Conservation (phyloP, 2,888 invertebrate species). For the Meandrusa payeni region DNA sequence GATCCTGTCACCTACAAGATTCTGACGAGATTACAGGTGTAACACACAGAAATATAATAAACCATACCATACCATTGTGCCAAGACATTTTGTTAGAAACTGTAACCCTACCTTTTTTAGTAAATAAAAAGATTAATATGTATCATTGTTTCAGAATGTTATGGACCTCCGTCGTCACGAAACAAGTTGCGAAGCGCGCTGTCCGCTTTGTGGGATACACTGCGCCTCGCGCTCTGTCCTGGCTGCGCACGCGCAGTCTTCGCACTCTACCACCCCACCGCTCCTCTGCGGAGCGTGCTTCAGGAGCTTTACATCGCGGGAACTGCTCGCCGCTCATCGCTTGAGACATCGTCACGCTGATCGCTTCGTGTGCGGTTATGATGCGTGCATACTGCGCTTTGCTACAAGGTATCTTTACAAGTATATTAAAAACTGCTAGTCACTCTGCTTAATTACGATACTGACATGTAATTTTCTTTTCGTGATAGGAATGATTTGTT, state of each 20-base stretch:
- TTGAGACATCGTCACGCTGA: conserved; percentile 54
- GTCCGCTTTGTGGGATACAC: conserved; percentile 28
- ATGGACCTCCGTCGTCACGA: conserved; percentile 42
- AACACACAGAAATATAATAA: too few relatives aligned
- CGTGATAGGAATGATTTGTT: conserved; percentile 45
- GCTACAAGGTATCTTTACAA: conserved; percentile 49
- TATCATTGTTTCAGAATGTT: conserved; percentile 29
- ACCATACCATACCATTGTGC: too few relatives aligned
- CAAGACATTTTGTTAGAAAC: too few relatives aligned
- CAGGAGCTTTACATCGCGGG: conserved; percentile 34
- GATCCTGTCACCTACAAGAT: too few relatives aligned
- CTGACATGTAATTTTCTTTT: too few relatives aligned
- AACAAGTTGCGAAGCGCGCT: conserved; percentile 31
- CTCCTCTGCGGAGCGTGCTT: conserved; percentile 52
- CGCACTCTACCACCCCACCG: conserved; percentile 27
- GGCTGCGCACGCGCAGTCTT: conserved; percentile 32
- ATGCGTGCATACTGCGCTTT: conserved; percentile 65
- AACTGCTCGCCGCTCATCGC: conserved; percentile 50
- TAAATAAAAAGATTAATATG: too few relatives aligned
- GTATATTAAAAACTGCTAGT: too few relatives aligned
- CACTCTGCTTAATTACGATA: too few relatives aligned
- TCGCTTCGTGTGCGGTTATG: conserved; percentile 68
- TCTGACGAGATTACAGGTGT: too few relatives aligned
- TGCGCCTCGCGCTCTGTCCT: conserved; percentile 33
- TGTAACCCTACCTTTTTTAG: too few relatives aligned